These are phyloP conservation scores for Mola mola DNA, from an alignment of 2,113 vertebrate species.

Conservation along the genomic window DNA sequence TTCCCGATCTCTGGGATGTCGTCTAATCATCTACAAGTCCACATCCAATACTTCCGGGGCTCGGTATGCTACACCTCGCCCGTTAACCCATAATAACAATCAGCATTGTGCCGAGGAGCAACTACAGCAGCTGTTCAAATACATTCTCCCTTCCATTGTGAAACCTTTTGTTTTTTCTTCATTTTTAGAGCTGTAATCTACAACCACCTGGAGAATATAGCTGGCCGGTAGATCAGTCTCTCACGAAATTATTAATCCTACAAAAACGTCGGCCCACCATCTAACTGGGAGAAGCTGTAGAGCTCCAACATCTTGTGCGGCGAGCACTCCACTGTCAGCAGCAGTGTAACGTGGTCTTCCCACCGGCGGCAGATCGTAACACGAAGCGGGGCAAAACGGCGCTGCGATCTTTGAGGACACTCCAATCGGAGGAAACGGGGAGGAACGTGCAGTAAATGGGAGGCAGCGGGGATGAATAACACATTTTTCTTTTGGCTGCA, in stretches of 20 bases:
- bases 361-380: constrained; percentile 60
- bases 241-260: constrained; percentile 74
- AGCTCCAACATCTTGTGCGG: constrained; percentile 66
- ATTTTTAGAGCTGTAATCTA: constrained; percentile 73
- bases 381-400: constrained; percentile 66
- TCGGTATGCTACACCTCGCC: constrained; percentile 42
- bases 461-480: constrained; percentile 63
- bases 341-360: constrained; percentile 49
- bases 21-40: constrained; percentile 52
- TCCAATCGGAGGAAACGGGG: constrained; percentile 64
- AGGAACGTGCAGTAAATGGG: constrained; percentile 65
- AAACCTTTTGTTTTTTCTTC: constrained; percentile 49
- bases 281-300: constrained; percentile 40
- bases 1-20: constrained; percentile 41
- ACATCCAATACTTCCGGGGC: constrained; percentile 39
- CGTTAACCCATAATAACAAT: constrained; percentile 67
- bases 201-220: constrained; percentile 67
- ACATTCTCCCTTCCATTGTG: constrained; percentile 63
- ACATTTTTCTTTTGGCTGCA: constrained; percentile 66
- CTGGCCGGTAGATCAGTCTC: constrained; percentile 63
- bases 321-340: constrained; percentile 59
- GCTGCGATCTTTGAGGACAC: constrained; percentile 66
- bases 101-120: constrained; percentile 64
- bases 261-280: constrained; percentile 55
- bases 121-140: constrained; percentile 80